Evolutionary conservation across 2,888 invertebrate genomes (phyloP).

Genomic region (Seira musarum): DNA sequence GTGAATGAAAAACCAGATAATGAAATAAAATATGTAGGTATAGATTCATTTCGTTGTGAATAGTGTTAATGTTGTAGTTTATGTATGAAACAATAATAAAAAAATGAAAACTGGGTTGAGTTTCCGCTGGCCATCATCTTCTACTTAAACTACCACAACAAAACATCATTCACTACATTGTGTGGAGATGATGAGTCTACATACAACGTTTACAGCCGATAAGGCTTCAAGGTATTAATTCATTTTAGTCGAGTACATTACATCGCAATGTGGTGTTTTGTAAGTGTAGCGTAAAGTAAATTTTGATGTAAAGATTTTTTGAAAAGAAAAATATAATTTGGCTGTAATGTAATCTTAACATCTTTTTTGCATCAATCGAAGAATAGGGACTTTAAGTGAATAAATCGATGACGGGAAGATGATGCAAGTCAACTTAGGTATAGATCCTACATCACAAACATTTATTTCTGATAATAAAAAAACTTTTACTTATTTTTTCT

Average conservation of each 20-base stretch:
- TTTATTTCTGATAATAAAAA: neutral
- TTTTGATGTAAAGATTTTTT: conserved; percentile 5
- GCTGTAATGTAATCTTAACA: conserved; percentile 2
- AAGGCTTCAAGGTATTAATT: too few species aligned
- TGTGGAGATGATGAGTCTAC: neutral
- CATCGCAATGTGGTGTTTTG: neutral
- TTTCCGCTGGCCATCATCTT: conserved; percentile 52
- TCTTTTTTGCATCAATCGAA: too few species aligned
- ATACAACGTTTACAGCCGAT: too few species aligned
- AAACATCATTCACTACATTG: conserved; percentile 13
- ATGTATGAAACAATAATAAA: neutral
- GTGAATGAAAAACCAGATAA: conserved; percentile 12
- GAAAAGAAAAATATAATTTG: neutral
- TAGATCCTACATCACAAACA: neutral
- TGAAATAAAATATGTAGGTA: conserved; percentile 13
- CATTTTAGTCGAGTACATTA: neutral
- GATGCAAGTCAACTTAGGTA: conserved; percentile 18
- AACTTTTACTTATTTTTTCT: neutral
- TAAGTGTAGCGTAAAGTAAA: conserved; percentile 11
- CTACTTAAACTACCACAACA: conserved; percentile 1
- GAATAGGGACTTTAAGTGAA: neutral
- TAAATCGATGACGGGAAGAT: neutral
- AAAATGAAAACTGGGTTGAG: conserved; percentile 45
- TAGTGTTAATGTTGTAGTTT: too few species aligned
- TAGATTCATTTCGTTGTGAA: too few species aligned